Percentiles rank a stretch among this genome's conserved stretches.
Conservation (phyloP, 2,113 vertebrate genomes). For the Pterocles orientalis region DNA sequence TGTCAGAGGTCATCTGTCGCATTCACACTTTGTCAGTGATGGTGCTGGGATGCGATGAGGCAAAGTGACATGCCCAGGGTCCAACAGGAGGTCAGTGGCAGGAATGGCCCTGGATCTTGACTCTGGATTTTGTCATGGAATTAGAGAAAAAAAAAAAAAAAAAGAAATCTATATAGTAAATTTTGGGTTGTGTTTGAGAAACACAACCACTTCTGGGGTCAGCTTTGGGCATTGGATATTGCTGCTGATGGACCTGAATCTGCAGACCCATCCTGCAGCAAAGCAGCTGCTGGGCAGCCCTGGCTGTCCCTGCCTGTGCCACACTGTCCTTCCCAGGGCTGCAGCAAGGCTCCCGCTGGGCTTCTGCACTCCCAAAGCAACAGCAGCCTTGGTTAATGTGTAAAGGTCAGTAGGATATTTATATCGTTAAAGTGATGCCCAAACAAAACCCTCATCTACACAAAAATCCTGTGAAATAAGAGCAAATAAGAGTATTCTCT, state of each 20-base stretch:
- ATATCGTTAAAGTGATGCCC: not conserved
- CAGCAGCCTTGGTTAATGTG: accelerated
- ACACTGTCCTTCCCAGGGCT: not conserved
- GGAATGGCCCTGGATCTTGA: not conserved
- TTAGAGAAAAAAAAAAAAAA: not conserved
- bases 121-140: not conserved
- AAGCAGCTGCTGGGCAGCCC: not conserved
- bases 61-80: not conserved
- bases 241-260: not conserved
- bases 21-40: not conserved
- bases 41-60: not conserved
- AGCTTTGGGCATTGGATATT: not conserved
- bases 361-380: not conserved
- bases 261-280: not conserved
- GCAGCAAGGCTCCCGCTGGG: not conserved
- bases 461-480: not conserved
- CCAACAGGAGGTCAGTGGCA: not conserved
- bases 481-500: not conserved
- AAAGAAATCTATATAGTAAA: accelerated
- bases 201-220: not conserved
- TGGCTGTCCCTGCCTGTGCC: not conserved
- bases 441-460: not conserved
- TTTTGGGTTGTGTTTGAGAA: not conserved
- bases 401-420: not conserved
- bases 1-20: not conserved